phyloP scores from a whole-genome alignment of 2,888 invertebrate genomes.

The Tetrapedia diversipes region DNA sequence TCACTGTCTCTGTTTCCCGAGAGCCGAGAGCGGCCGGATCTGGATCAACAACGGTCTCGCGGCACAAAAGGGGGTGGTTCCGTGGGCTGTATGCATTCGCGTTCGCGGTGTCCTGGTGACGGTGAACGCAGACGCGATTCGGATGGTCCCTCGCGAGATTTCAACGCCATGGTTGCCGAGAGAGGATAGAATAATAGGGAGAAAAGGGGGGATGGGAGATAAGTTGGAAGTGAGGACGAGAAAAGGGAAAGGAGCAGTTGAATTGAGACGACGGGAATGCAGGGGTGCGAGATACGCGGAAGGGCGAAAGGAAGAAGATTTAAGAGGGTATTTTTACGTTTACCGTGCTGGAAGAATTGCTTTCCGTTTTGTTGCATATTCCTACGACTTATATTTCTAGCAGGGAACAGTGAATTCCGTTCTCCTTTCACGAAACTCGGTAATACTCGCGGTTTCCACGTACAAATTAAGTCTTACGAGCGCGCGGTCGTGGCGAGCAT shows the following conservation, averaged over 20 bases:
- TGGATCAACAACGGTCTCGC: slow-evolving; percentile 13
- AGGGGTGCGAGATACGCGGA: background rate
- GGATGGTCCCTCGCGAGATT: slow-evolving; percentile 11
- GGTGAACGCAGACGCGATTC: slow-evolving; percentile 7
- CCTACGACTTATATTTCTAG: background rate
- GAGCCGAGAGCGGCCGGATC: slow-evolving; percentile 14
- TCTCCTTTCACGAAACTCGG: too few relatives aligned
- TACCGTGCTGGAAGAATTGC: background rate
- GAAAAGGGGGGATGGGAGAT: background rate
- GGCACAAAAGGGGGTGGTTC: slow-evolving; percentile 7
- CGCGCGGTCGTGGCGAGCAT: too few relatives aligned
- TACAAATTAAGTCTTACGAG: too few relatives aligned
- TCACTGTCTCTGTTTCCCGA: slow-evolving; percentile 31
- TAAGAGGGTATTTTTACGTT: slow-evolving; percentile 1
- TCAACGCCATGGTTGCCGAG: background rate
- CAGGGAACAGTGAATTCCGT: background rate
- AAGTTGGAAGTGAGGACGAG: background rate
- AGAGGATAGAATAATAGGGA: background rate
- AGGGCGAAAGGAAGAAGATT: slow-evolving; percentile 6
- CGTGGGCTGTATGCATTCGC: slow-evolving; percentile 5
- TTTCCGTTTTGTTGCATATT: background rate
- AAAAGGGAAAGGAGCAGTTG: background rate
- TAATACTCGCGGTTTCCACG: too few relatives aligned
- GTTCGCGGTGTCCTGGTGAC: background rate
- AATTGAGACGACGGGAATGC: background rate